phyloP scores from a whole-genome alignment of 2,797 vertebrate species.

The Sarcophilus harrisii region DNA sequence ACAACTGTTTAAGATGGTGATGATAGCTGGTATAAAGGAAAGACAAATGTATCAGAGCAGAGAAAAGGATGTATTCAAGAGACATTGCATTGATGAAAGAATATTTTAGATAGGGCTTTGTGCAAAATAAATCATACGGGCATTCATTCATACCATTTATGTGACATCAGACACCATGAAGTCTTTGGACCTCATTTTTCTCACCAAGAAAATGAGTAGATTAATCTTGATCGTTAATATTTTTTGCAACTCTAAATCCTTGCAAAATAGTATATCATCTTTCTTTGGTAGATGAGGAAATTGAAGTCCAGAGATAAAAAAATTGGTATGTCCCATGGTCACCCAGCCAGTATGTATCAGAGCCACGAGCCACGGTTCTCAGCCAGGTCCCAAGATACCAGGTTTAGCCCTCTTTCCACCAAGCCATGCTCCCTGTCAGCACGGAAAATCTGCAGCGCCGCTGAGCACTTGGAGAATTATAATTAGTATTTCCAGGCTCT shows the following conservation, averaged over 20 bases:
- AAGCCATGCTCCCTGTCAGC: background rate
- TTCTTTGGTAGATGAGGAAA: background rate
- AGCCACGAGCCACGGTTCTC: background rate
- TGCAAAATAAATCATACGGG: background rate
- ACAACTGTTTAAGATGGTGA: slow-evolving; percentile 23
- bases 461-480: background rate
- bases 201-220: background rate
- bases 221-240: background rate
- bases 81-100: background rate
- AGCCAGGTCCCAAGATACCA: background rate
- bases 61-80: background rate
- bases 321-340: background rate
- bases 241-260: background rate
- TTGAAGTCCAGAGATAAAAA: background rate
- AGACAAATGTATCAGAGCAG: slow-evolving; percentile 11
- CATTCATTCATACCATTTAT: background rate
- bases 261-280: background rate
- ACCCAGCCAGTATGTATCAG: background rate
- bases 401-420: background rate
- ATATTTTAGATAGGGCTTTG: background rate
- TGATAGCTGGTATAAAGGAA: slow-evolving; percentile 37
- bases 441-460: background rate
- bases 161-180: background rate
- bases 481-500: slow-evolving; percentile 2
- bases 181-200: background rate